These are phyloP conservation scores for Gortyna flavago DNA, from an alignment of 2,888 invertebrate species.

Conservation along the genomic window DNA sequence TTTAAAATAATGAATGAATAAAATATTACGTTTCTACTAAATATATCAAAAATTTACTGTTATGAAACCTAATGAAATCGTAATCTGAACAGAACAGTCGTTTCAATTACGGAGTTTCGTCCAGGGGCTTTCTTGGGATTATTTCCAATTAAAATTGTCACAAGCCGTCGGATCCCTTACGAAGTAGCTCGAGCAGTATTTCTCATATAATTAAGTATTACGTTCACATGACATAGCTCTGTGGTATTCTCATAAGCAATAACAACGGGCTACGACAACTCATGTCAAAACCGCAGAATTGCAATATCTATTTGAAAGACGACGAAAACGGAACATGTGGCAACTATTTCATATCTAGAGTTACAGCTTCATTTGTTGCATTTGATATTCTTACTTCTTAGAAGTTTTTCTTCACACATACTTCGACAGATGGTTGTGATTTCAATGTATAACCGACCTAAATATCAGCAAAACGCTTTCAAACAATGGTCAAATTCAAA, in stretches of 20 bases:
- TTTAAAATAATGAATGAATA: background rate
- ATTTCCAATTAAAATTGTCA: constrained; percentile 56
- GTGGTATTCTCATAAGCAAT: constrained; percentile 60
- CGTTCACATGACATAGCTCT: constrained; percentile 41
- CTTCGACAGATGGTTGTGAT: constrained; percentile 12
- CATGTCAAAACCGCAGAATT: constrained; percentile 58
- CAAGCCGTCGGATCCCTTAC: constrained; percentile 26
- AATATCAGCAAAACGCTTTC: constrained; percentile 8
- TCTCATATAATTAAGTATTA: constrained; percentile 12
- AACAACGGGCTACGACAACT: constrained; percentile 55
- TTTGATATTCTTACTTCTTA: constrained; percentile 13
- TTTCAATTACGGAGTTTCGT: constrained; percentile 42
- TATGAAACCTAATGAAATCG: constrained; percentile 1
- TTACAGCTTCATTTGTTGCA: constrained; percentile 25
- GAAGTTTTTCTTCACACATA: constrained; percentile 13
- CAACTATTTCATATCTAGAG: constrained; percentile 60
- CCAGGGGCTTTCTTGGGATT: constrained; percentile 46
- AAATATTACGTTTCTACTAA: background rate
- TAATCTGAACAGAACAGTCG: constrained; percentile 17
- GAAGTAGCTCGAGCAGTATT: constrained; percentile 29
- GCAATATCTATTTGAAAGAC: constrained; percentile 68
- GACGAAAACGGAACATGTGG: constrained; percentile 71
- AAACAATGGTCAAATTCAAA: constrained; percentile 20
- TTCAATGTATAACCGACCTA: background rate
- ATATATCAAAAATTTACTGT: background rate